These are phyloP conservation scores for Zoanthus gigantus DNA, from an alignment of 92 coral and sea anemone species.

Conservation along the genomic window DNA sequence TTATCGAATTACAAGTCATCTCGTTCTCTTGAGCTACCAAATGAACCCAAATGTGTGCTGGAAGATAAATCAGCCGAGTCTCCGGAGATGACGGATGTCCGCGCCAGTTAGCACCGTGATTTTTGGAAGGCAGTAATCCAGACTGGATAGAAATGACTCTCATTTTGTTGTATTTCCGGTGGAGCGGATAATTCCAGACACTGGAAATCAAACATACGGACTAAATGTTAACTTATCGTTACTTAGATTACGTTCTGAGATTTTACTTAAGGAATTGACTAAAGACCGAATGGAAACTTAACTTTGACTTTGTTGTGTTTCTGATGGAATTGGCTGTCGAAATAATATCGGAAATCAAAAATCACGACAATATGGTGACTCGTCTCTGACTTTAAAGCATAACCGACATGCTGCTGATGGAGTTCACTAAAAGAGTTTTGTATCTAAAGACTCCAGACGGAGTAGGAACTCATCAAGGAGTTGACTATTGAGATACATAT, in stretches of 20 bases:
- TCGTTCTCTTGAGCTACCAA: constrained; percentile 1
- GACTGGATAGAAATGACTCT: not conserved
- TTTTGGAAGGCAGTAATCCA: too few species aligned
- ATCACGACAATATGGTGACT: not conserved
- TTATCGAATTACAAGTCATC: constrained; percentile 1
- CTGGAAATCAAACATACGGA: not conserved
- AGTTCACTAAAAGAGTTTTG: not conserved
- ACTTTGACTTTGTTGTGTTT: not conserved
- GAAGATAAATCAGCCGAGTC: not conserved
- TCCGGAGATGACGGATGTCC: constrained; percentile 12
- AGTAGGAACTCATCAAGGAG: too few species aligned
- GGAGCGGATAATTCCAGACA: not conserved
- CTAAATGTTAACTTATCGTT: not conserved
- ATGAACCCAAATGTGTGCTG: not conserved
- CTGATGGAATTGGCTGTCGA: not conserved
- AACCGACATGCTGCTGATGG: not conserved
- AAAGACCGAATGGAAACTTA: not conserved
- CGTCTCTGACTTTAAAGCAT: not conserved
- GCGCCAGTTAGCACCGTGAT: not conserved
- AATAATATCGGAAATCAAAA: not conserved
- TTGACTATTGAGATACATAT: too few species aligned
- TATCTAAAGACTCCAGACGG: not conserved
- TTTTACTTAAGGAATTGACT: not conserved
- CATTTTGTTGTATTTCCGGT: not conserved
- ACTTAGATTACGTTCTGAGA: not conserved